Percentiles rank a stretch among this genome's conserved stretches.
Conservation (phyloP, 2,797 vertebrate genomes). For the Chelidonichthys spinosus region DNA sequence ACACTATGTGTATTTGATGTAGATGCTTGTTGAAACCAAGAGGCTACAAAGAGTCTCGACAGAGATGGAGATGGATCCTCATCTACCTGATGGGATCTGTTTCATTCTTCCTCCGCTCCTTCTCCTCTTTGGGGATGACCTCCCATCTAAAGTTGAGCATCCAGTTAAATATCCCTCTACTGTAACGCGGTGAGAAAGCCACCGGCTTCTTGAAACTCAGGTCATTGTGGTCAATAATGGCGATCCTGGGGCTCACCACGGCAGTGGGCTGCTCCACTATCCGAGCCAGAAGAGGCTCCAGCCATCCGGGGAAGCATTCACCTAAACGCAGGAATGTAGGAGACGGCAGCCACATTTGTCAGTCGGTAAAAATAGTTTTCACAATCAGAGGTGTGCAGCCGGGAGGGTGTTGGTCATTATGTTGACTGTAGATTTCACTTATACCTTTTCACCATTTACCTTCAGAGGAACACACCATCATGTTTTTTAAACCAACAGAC, state of each 20-base stretch:
- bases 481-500: not conserved
- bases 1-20: not conserved
- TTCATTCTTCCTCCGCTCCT: slow-evolving; percentile 82
- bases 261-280: slow-evolving; percentile 84
- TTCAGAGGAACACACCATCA: not conserved
- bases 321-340: slow-evolving; percentile 72
- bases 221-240: slow-evolving; percentile 82
- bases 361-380: not conserved
- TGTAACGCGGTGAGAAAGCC: slow-evolving; percentile 57
- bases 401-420: not conserved
- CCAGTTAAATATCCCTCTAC: slow-evolving; percentile 90
- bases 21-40: not conserved
- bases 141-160: slow-evolving; percentile 89
- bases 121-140: slow-evolving; percentile 74
- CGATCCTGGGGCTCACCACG: slow-evolving; percentile 88
- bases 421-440: not conserved
- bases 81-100: slow-evolving; percentile 88
- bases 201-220: slow-evolving; percentile 84
- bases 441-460: not conserved
- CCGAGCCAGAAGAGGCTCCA: slow-evolving; percentile 89
- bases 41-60: too few species aligned
- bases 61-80: not conserved
- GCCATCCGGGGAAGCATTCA: slow-evolving; percentile 91
- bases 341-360: not conserved
- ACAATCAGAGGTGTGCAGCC: not conserved